Base-by-base conservation (phyloP, 2,113 vertebrate genomes). In the Empidonax traillii region DNA sequence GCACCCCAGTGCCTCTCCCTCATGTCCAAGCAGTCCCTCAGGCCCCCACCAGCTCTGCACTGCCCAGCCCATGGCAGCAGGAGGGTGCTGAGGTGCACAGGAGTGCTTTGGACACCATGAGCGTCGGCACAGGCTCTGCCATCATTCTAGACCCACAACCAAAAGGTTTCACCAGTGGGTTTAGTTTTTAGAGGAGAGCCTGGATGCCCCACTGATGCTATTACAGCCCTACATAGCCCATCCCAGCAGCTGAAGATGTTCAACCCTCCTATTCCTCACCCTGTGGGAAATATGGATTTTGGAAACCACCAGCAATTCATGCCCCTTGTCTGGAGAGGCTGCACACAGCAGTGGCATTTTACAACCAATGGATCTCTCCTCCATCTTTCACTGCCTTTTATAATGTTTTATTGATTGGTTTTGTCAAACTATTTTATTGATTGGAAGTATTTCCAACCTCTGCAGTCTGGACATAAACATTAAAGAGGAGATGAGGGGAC, bases 361-460 rank as follows among this genome's bases (percentile, higher is more conserved):
- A 67, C 33, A 85, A 49, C 53, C 58, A 22, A 0, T n/a, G 39
- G 67, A 46, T 55, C 62, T 91, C 62, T 86, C 56, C 37, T 89
- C 92, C 21, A 31, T 76, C 73, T 79, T 93, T 53, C 68, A 55
- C 62, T 6, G 3, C 31, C 69, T 67, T 76, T 87, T 80, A 51
- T 62, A 62, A 75, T 46, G 47, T 63, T 91, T 61, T 71, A 86
- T 83, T 72, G 76, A 79, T 83, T 53, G 37, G 11, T 41, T 83
- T 91, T 62, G 35, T 91, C 39, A 2, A 94, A 91, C 52, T 83
- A 51, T 91, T 93, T 83, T 86, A 87, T 93, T 3, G 53, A 91
- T 53, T 61, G 33, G 28, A 93, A 94, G 49, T 72, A 89, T 55
- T 91, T 89, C 63, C 53, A 78, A 28, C 72, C 14, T 89, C 72